Percentiles rank a stretch among this genome's conserved stretches.
These are phyloP conservation scores for Pteromalus puparum DNA, from an alignment of 1,140 invertebrate genomes.

Conservation along the genomic window DNA sequence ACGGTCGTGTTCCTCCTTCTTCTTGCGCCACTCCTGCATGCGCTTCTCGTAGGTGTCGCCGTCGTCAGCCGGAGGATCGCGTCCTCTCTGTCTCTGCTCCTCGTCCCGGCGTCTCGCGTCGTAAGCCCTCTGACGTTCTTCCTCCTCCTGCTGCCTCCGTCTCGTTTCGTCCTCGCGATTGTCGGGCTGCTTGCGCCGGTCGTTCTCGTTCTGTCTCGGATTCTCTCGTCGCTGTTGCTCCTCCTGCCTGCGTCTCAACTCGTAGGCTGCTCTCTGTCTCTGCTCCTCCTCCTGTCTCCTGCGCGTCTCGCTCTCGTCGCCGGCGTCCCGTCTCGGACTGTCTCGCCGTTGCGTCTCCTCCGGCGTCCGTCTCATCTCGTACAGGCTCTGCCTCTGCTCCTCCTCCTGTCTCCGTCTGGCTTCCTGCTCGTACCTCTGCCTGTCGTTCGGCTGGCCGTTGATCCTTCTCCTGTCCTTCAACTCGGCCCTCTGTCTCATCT, in stretches of 20 bases:
- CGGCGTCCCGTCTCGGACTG: background rate
- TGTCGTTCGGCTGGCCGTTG: background rate
- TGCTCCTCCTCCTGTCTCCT: constrained; percentile 17
- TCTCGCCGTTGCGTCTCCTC: background rate
- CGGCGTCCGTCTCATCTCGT: background rate
- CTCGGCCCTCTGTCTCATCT: background rate
- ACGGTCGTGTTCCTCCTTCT: constrained; percentile 30
- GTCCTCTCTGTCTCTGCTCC: constrained; percentile 30
- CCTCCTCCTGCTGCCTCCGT: constrained; percentile 11
- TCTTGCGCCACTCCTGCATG: constrained; percentile 13
- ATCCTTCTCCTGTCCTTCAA: background rate
- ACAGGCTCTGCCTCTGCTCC: constrained; percentile 28
- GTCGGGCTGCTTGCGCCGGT: background rate
- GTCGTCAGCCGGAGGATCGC: background rate
- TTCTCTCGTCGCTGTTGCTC: background rate
- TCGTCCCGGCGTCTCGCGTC: constrained; percentile 2
- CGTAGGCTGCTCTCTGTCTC: constrained; percentile 20
- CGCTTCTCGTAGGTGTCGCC: constrained; percentile 13
- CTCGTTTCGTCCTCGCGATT: background rate
- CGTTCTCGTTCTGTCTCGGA: background rate
- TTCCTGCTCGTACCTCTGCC: constrained; percentile 26
- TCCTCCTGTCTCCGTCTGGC: constrained; percentile 41
- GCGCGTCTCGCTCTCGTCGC: constrained; percentile 45
- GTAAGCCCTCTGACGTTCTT: background rate
- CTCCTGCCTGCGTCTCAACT: background rate